A percentile compares a stretch with the other conserved stretches of the same genome.
Conservation (phyloP, 1,140 invertebrate genomes). For the Drosophila nannoptera region DNA sequence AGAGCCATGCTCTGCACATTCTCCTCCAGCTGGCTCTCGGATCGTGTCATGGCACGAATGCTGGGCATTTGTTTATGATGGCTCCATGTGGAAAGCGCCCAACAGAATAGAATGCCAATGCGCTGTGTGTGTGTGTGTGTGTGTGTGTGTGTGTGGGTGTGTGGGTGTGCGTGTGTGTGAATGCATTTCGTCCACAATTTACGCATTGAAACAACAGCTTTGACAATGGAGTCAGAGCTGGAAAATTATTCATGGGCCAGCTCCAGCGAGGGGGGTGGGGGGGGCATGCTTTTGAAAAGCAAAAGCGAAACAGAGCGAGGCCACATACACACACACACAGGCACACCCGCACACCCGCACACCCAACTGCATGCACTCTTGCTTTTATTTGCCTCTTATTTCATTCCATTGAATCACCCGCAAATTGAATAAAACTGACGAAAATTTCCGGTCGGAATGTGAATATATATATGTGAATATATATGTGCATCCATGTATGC, state of each 20-base stretch:
- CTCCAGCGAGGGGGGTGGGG: conserved; percentile 20
- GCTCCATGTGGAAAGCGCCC: conserved; percentile 14
- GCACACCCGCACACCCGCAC: too few relatives aligned
- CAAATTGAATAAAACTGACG: conserved; percentile 35
- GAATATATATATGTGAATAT: conserved; percentile 41
- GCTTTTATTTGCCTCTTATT: conserved; percentile 41
- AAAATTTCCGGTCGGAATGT: conserved; percentile 60
- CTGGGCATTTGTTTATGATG: conserved; percentile 20
- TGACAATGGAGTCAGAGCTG: conserved; percentile 57
- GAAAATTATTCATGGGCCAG: conserved; percentile 72
- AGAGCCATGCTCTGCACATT: not conserved
- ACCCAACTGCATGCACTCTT: conserved; percentile 62
- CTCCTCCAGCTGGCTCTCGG: not conserved
- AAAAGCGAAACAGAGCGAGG: conserved; percentile 63
- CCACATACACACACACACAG: conserved; percentile 5
- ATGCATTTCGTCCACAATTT: conserved; percentile 37
- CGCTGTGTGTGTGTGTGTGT: conserved; percentile 9
- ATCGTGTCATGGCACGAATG: conserved; percentile 12
- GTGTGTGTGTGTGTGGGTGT: conserved; percentile 16
- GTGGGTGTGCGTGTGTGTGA: conserved; percentile 13
- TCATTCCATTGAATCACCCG: conserved; percentile 46
- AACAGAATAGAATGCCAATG: conserved; percentile 30
- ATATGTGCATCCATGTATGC: conserved; percentile 54
- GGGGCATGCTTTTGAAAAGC: conserved; percentile 39
- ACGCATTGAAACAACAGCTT: conserved; percentile 40